A percentile compares a stretch with the other conserved stretches of the same genome.
Evolutionary conservation across 2,888 invertebrate species (phyloP).

Genomic region (Perizoma flavofasciatum): DNA sequence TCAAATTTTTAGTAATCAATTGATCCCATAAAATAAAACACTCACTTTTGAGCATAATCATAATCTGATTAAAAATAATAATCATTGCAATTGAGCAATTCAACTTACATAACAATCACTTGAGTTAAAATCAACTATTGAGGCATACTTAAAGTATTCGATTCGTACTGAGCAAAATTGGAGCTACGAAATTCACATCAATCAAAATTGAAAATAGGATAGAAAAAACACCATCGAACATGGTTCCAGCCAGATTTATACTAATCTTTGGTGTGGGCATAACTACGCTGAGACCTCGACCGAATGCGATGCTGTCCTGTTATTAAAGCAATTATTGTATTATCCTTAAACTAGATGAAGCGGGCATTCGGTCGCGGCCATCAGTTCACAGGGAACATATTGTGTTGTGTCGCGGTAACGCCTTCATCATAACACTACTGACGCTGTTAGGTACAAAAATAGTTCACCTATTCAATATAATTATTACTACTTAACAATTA

Average conservation of each 20-base stretch:
- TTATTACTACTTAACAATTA: conserved; percentile 83
- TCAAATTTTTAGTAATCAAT: conserved; percentile 56
- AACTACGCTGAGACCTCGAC: conserved; percentile 60
- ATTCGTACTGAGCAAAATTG: conserved; percentile 61
- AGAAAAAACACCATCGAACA: conserved; percentile 56
- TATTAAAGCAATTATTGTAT: conserved; percentile 44
- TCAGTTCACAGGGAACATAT: conserved; percentile 62
- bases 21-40: conserved; percentile 71
- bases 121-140: conserved; percentile 61
- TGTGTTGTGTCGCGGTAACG: conserved; percentile 72
- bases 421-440: conserved; percentile 73
- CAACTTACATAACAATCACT: conserved; percentile 56
- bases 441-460: conserved; percentile 82
- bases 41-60: conserved; percentile 79
- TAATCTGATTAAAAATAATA: conserved; percentile 63
- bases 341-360: conserved; percentile 31
- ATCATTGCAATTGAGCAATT: conserved; percentile 76
- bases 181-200: conserved; percentile 49
- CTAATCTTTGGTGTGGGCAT: conserved; percentile 83
- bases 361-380: conserved; percentile 54
- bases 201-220: conserved; percentile 46
- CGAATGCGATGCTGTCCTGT: conserved; percentile 46
- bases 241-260: conserved; percentile 65
- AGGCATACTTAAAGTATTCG: conserved; percentile 62
- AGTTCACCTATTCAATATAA: conserved; percentile 81